Conservation (phyloP, 2,113 vertebrate genomes). For the Cricetomys ansorgei region DNA sequence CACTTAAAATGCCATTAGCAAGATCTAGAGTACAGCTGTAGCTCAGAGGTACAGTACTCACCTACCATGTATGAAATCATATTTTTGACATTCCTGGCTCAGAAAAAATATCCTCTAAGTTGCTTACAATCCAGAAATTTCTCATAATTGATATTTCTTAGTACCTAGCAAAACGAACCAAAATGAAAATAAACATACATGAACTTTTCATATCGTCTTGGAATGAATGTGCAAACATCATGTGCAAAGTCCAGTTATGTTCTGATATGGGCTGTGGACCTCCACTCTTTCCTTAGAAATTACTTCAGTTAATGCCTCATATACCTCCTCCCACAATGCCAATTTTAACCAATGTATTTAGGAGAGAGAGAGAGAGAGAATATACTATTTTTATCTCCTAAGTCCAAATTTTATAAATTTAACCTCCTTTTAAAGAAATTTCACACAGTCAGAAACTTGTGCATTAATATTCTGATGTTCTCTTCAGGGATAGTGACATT, state of each 20-base stretch:
- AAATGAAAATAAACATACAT: background rate
- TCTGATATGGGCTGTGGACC: background rate
- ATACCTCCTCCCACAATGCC: background rate
- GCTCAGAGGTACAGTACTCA: background rate
- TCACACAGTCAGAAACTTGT: background rate
- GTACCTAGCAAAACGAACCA: background rate
- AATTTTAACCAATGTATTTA: background rate
- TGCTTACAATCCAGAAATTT: background rate
- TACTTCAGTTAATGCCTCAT: background rate
- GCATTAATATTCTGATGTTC: background rate
- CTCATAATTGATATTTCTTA: background rate
- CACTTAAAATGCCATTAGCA: background rate
- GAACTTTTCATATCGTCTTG: background rate
- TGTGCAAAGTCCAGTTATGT: no score
- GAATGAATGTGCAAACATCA: background rate
- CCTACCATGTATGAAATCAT: no score
- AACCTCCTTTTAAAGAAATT: background rate
- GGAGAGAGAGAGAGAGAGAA: background rate
- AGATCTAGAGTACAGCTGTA: fast-evolving
- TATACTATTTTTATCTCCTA: background rate
- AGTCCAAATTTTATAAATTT: background rate
- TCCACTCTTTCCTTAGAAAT: background rate
- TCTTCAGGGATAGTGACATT: background rate
- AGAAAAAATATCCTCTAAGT: background rate
- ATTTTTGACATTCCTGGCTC: background rate